phyloP scores from a whole-genome alignment of 2,113 vertebrate species.

The Xiphophorus maculatus region DNA sequence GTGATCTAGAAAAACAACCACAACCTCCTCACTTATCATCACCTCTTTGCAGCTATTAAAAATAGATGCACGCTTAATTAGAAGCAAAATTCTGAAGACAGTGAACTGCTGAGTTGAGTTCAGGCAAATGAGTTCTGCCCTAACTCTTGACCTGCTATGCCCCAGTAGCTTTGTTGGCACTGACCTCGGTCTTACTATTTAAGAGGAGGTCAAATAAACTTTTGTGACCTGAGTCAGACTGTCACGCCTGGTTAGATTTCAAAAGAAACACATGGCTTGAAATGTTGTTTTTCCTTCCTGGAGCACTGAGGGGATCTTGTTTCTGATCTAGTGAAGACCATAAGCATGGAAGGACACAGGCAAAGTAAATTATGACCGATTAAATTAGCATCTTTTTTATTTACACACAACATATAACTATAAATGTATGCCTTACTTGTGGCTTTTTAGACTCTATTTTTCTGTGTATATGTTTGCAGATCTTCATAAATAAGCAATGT shows the following conservation, averaged over 20 bases:
- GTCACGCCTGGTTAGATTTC: constrained; percentile 54
- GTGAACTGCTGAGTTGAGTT: neutral
- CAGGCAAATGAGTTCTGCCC: neutral
- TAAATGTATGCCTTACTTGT: neutral
- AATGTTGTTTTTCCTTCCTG: constrained; percentile 49
- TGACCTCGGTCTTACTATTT: constrained; percentile 6
- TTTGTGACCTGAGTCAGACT: constrained; percentile 38
- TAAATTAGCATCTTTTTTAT: constrained; percentile 2
- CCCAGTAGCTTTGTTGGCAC: constrained; percentile 34
- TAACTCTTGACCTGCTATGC: constrained; percentile 17
- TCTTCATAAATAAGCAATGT: neutral
- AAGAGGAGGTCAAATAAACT: constrained; percentile 41
- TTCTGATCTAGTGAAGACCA: constrained; percentile 35
- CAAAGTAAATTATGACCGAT: neutral
- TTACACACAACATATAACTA: neutral
- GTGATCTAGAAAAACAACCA: constrained; percentile 17
- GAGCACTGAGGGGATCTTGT: constrained; percentile 45
- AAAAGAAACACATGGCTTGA: constrained; percentile 38
- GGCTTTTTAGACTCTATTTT: neutral
- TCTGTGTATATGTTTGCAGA: neutral
- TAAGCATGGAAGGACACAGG: neutral
- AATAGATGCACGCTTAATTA: constrained; percentile 14
- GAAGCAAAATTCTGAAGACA: neutral
- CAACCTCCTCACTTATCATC: neutral
- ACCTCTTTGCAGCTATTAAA: constrained; percentile 15